phyloP scores from a whole-genome alignment of 35 echinoderm and acorn worm genomes.

The Eucidaris tribuloides region DNA sequence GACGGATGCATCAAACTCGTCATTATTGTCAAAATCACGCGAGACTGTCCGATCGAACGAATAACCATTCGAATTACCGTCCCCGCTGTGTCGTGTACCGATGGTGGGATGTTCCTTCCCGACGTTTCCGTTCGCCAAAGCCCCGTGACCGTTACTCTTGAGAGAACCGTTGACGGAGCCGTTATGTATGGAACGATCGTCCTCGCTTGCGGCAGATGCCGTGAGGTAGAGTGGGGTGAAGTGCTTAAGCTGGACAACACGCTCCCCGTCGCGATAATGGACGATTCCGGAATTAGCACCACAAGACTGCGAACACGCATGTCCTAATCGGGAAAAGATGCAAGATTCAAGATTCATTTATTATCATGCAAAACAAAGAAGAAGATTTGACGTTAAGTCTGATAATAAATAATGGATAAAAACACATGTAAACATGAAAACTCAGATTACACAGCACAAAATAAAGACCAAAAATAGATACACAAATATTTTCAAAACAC shows the following conservation, averaged over 20 bases:
- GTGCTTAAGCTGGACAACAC: slow-evolving; percentile 82
- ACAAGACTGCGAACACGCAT: slow-evolving; percentile 83
- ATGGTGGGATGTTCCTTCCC: neutral
- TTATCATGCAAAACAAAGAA: too few species aligned
- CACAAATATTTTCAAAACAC: too few species aligned
- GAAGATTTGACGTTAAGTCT: too few species aligned
- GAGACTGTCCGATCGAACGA: neutral
- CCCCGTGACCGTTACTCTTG: neutral
- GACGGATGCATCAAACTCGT: slow-evolving; percentile 42
- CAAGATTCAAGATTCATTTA: too few species aligned
- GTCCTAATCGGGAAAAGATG: slow-evolving; percentile 52
- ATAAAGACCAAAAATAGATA: too few species aligned
- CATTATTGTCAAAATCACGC: neutral
- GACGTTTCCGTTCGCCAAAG: neutral
- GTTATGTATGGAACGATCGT: neutral
- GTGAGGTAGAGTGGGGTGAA: slow-evolving; percentile 97
- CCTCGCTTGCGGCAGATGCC: slow-evolving; percentile 57
- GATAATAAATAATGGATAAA: too few species aligned
- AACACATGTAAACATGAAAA: too few species aligned
- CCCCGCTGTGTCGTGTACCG: slow-evolving; percentile 10
- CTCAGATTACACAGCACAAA: too few species aligned
- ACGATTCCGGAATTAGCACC: slow-evolving; percentile 79
- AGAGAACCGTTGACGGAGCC: neutral
- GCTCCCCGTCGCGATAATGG: slow-evolving; percentile 87
- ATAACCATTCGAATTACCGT: slow-evolving; percentile 29